These are phyloP conservation scores for Sycophaga agraensis DNA, from an alignment of 1,140 invertebrate species.

Conservation along the genomic window DNA sequence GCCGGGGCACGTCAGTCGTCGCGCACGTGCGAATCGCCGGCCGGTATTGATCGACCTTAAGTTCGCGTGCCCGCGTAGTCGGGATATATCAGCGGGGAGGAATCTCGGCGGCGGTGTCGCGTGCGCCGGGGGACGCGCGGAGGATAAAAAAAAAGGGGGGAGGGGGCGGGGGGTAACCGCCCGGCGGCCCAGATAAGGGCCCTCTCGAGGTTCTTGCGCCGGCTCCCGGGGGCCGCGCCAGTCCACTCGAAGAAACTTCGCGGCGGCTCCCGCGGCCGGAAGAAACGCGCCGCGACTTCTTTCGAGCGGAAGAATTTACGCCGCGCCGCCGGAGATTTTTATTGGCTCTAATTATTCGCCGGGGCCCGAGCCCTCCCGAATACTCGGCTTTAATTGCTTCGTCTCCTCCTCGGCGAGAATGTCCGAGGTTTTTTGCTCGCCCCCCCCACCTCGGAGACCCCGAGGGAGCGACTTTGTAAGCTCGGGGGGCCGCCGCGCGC, in stretches of 20 bases:
- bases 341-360: constrained; percentile 32
- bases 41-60: constrained; percentile 20
- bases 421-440: background rate
- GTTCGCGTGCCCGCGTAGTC: constrained; percentile 36
- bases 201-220: constrained; percentile 2
- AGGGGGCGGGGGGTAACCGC: constrained; percentile 29
- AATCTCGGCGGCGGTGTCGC: constrained; percentile 45
- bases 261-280: constrained; percentile 9
- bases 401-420: too few relatives aligned
- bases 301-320: constrained; percentile 30
- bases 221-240: background rate
- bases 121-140: constrained; percentile 32
- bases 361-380: constrained; percentile 10
- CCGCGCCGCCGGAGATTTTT: constrained; percentile 20
- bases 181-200: constrained; percentile 42
- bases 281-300: constrained; percentile 23
- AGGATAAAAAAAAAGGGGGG: background rate
- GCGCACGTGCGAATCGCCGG: too few relatives aligned
- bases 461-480: too few relatives aligned
- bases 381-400: constrained; percentile 29
- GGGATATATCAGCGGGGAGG: constrained; percentile 39
- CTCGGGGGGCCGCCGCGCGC: too few relatives aligned
- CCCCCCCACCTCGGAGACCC: too few relatives aligned
- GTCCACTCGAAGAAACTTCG: constrained; percentile 22
- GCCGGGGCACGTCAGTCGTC: too few relatives aligned